These are phyloP conservation scores for Macrostomum cliftonense DNA, from an alignment of 2,888 invertebrate species.

Conservation along the genomic window DNA sequence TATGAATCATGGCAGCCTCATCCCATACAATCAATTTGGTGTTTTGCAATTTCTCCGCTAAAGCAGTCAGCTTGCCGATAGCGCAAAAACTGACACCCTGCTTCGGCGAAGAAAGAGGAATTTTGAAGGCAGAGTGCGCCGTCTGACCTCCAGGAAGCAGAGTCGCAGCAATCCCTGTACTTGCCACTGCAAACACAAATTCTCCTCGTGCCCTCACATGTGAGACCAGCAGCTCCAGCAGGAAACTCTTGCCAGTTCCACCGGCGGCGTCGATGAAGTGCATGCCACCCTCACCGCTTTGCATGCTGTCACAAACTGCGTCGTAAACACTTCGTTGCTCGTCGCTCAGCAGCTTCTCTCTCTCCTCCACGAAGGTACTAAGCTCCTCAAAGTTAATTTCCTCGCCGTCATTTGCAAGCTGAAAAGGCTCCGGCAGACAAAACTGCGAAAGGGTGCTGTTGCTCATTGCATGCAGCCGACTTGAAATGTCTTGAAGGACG, in stretches of 20 bases:
- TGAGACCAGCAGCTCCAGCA: neutral
- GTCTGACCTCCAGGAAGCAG: slow-evolving; percentile 22
- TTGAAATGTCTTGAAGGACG: too few species aligned
- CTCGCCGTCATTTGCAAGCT: too few species aligned
- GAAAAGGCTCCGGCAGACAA: too few species aligned
- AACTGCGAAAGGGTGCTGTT: too few species aligned
- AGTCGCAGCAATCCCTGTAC: slow-evolving; percentile 39
- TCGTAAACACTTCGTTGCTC: slow-evolving; percentile 1
- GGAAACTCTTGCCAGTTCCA: slow-evolving; percentile 24
- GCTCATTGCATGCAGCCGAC: too few species aligned
- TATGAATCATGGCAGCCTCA: slow-evolving; percentile 22
- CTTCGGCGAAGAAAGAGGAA: slow-evolving; percentile 6
- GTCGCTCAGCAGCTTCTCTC: neutral
- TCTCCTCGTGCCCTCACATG: slow-evolving; percentile 20
- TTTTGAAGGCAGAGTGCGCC: slow-evolving; percentile 14
- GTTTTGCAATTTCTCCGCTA: slow-evolving; percentile 7
- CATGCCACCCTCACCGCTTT: slow-evolving; percentile 5
- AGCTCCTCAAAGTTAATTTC: too few species aligned
- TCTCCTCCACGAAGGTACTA: neutral
- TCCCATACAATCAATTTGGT: slow-evolving; percentile 31
- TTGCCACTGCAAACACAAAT: slow-evolving; percentile 33
- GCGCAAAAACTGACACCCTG: too few species aligned
- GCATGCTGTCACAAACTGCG: neutral
- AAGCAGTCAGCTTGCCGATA: neutral
- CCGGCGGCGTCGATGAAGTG: slow-evolving; percentile 34